Conservation (phyloP, 2,113 vertebrate genomes). For the Gymnobelideus leadbeateri region DNA sequence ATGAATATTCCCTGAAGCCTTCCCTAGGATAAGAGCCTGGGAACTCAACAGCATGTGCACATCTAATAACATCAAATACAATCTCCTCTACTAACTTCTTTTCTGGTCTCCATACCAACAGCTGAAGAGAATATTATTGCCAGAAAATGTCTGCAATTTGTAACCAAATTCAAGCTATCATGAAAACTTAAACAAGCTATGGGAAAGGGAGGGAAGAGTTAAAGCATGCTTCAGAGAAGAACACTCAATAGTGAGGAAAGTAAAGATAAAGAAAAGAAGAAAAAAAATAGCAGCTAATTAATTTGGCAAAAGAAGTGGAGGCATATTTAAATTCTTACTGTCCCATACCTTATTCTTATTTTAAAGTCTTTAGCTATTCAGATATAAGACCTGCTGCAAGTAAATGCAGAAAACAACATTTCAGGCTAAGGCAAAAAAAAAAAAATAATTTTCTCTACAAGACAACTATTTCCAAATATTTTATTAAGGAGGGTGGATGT, state of each 20-base stretch:
- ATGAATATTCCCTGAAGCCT: not conserved
- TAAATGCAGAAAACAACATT: not conserved
- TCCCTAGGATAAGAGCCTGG: not conserved
- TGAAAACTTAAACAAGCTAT: conserved; percentile 33
- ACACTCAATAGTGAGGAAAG: not conserved
- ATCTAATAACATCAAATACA: not conserved
- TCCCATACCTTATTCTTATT: not conserved
- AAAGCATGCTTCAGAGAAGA: conserved; percentile 28
- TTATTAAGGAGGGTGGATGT: conserved; percentile 1
- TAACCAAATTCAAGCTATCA: conserved; percentile 39
- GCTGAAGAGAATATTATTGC: conserved; percentile 18
- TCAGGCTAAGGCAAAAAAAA: conserved; percentile 39
- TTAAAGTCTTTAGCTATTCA: not conserved
- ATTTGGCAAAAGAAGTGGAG: not conserved
- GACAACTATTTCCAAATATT: not conserved
- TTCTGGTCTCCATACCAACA: conserved; percentile 24
- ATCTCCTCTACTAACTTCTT: not conserved
- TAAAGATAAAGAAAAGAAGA: not conserved
- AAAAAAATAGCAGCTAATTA: conserved; percentile 27
- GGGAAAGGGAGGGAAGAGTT: conserved; percentile 13
- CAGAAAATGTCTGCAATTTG: conserved; percentile 13
- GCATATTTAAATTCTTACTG: conserved; percentile 16
- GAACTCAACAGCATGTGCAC: not conserved
- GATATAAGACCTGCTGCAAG: not conserved
- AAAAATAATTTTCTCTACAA: conserved; percentile 6